phyloP scores from a whole-genome alignment of 2,113 vertebrate genomes.

The Calyptomena viridis region DNA sequence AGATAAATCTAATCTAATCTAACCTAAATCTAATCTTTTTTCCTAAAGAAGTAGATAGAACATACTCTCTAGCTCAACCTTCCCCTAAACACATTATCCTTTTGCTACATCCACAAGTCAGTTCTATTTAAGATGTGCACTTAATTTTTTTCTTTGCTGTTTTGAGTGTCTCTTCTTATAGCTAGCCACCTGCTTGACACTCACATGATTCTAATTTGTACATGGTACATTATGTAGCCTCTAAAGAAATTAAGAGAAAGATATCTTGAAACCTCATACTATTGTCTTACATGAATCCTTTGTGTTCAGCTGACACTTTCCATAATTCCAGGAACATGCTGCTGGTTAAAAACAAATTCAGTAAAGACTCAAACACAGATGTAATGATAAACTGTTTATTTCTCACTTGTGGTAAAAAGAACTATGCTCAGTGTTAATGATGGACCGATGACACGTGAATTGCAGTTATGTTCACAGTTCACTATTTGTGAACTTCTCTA shows the following conservation, averaged over 20 bases:
- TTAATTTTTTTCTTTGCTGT: neutral
- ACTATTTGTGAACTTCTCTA: neutral
- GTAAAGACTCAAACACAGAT: neutral
- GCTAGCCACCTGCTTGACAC: neutral
- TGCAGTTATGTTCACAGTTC: neutral
- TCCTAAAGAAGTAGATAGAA: neutral
- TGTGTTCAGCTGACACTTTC: neutral
- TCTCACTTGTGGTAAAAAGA: neutral
- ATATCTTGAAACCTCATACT: neutral
- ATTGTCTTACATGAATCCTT: neutral
- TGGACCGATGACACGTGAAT: neutral
- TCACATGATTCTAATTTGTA: neutral
- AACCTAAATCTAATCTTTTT: neutral
- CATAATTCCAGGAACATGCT: neutral
- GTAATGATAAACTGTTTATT: neutral
- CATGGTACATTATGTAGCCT: accelerated
- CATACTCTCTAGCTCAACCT: neutral
- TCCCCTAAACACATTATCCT: neutral
- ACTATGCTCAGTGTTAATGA: neutral
- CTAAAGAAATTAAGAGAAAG: neutral
- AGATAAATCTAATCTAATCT: neutral
- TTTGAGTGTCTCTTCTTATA: neutral
- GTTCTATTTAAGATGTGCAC: neutral
- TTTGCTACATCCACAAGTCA: neutral
- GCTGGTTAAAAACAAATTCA: neutral